These are phyloP conservation scores for Calonectris borealis DNA, from an alignment of 2,113 vertebrate genomes.

Conservation along the genomic window DNA sequence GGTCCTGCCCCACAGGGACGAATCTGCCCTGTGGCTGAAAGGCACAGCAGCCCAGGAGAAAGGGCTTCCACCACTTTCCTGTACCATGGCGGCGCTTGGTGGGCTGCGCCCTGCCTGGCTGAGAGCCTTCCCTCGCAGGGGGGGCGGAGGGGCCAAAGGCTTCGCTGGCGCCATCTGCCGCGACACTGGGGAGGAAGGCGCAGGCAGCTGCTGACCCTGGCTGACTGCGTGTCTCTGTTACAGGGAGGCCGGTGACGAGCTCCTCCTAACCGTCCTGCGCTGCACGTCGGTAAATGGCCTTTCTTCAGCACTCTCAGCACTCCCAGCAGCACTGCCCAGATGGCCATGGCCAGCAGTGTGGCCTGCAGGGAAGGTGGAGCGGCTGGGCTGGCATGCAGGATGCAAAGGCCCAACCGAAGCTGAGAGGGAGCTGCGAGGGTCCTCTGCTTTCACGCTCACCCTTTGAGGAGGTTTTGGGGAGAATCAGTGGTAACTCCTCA, in stretches of 20 bases:
- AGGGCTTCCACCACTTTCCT: fast-evolving
- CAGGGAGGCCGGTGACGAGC: conserved; percentile 86
- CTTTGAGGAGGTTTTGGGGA: background rate
- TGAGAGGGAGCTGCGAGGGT: fast-evolving
- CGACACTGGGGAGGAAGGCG: fast-evolving
- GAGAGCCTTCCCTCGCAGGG: background rate
- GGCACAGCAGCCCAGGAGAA: background rate
- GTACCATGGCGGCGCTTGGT: background rate
- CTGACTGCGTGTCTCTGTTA: background rate
- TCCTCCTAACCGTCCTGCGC: conserved; percentile 85
- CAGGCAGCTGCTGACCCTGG: background rate
- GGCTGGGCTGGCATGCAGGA: fast-evolving
- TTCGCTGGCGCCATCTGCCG: fast-evolving
- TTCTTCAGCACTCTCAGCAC: background rate
- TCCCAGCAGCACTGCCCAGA: background rate
- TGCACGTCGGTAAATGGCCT: conserved; percentile 80
- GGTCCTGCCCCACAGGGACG: fast-evolving
- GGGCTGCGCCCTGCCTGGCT: background rate
- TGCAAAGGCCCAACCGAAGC: fast-evolving
- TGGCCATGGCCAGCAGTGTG: background rate
- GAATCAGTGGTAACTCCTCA: background rate
- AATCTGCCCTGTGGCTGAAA: fast-evolving
- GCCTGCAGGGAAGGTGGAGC: background rate
- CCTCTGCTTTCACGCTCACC: fast-evolving
- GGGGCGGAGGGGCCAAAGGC: background rate